phyloP scores from a whole-genome alignment of 2,888 invertebrate genomes.

The Drosophila lacicola region DNA sequence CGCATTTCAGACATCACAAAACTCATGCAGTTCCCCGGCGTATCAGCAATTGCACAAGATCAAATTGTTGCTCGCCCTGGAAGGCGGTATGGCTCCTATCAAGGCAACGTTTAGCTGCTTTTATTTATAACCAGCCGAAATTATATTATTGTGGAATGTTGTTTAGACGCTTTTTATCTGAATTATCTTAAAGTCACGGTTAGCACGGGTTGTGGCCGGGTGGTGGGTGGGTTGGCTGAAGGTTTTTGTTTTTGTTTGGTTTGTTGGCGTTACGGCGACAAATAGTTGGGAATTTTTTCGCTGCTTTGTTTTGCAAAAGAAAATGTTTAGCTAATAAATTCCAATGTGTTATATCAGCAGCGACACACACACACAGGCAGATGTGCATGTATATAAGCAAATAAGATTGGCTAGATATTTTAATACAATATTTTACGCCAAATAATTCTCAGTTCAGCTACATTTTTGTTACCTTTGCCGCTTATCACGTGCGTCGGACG shows the following conservation, averaged over 20 bases:
- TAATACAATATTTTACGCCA: neutral
- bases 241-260: conserved; percentile 20
- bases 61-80: neutral
- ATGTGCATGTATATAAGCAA: conserved; percentile 13
- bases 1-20: conserved; percentile 1
- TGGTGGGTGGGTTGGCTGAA: neutral
- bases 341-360: conserved; percentile 39
- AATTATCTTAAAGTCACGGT: conserved; percentile 42
- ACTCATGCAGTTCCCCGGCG: neutral
- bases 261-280: conserved; percentile 33
- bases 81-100: conserved; percentile 1
- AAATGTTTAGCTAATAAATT: conserved; percentile 53
- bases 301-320: conserved; percentile 36
- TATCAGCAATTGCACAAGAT: neutral
- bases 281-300: conserved; percentile 34
- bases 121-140: conserved; percentile 24
- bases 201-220: conserved; percentile 9
- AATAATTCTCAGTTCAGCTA: neutral
- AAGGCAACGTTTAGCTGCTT: conserved; percentile 22
- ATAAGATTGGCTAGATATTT: neutral
- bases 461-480: neutral
- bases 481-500: conserved; percentile 1
- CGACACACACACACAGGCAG: conserved; percentile 5
- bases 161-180: conserved; percentile 51
- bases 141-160: conserved; percentile 46